Conservation (phyloP, 2,113 vertebrate species). For the Nibea albiflora region DNA sequence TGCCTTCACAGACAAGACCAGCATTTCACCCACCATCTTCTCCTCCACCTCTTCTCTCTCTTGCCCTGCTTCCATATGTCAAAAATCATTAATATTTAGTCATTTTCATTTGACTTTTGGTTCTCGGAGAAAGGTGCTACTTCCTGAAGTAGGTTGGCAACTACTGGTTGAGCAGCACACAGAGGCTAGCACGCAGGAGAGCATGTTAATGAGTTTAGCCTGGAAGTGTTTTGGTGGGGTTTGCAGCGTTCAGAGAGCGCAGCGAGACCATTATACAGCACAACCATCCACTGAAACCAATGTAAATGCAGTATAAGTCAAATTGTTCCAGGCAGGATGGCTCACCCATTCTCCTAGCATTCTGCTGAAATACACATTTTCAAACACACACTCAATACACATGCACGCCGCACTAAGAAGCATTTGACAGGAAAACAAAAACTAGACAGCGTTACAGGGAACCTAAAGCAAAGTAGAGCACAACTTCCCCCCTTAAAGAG, state of each 20-base stretch:
- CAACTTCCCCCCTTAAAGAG: constrained; percentile 33
- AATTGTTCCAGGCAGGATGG: constrained; percentile 21
- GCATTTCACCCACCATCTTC: constrained; percentile 34
- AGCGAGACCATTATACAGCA: background rate
- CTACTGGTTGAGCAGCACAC: background rate
- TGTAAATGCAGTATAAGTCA: constrained; percentile 11
- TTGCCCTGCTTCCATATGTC: background rate
- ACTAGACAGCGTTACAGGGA: constrained; percentile 29
- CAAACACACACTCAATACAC: background rate
- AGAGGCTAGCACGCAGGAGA: background rate
- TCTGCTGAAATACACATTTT: background rate
- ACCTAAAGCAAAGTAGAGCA: constrained; percentile 50
- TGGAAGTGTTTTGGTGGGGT: background rate
- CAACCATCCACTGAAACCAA: constrained; percentile 16
- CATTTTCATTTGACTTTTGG: background rate
- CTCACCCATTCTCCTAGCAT: background rate
- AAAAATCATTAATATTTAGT: constrained; percentile 27
- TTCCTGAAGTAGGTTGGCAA: too few species aligned
- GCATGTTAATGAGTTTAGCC: constrained; percentile 3
- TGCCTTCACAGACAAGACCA: constrained; percentile 1
- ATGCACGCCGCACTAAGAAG: background rate
- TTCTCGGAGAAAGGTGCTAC: too few species aligned
- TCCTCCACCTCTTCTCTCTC: background rate
- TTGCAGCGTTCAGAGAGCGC: background rate
- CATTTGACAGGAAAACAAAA: constrained; percentile 60